Evolutionary conservation across 2,797 vertebrate species (phyloP).

Genomic region (Lateolabrax maculatus): DNA sequence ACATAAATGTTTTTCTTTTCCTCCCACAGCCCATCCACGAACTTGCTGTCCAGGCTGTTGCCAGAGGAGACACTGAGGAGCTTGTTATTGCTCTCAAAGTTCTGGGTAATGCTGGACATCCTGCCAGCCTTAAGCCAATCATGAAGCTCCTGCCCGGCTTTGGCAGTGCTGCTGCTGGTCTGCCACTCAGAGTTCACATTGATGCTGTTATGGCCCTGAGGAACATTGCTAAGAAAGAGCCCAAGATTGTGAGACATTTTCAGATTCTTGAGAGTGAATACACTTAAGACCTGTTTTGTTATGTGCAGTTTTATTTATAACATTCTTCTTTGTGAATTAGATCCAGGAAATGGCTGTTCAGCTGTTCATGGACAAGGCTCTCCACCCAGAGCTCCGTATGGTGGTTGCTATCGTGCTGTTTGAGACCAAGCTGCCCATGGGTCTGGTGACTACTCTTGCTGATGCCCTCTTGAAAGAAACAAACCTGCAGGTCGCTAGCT

Average conservation of each 20-base stretch:
- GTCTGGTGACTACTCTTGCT: slow-evolving; percentile 80
- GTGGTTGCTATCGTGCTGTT: slow-evolving; percentile 85
- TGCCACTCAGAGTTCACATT: slow-evolving; percentile 79
- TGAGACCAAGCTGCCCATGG: slow-evolving; percentile 86
- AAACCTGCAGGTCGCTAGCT: slow-evolving; percentile 88
- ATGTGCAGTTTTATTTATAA: neutral
- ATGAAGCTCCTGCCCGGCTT: slow-evolving; percentile 85
- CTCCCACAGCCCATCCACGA: slow-evolving; percentile 82
- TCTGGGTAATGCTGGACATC: slow-evolving; percentile 87
- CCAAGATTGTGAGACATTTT: slow-evolving; percentile 78
- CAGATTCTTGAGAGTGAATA: too few relatives aligned
- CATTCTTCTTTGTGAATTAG: slow-evolving; percentile 74
- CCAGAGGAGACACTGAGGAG: slow-evolving; percentile 60
- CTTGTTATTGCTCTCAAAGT: slow-evolving; percentile 81
- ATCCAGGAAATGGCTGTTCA: slow-evolving; percentile 87
- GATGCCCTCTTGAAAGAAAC: slow-evolving; percentile 82
- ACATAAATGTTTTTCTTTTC: slow-evolving; percentile 7
- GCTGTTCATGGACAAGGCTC: slow-evolving; percentile 83
- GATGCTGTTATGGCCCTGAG: slow-evolving; percentile 82
- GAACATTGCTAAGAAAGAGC: slow-evolving; percentile 85
- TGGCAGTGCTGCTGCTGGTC: slow-evolving; percentile 57
- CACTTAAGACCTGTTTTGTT: neutral
- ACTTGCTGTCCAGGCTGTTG: slow-evolving; percentile 59
- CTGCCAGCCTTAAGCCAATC: slow-evolving; percentile 84
- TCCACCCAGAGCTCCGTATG: slow-evolving; percentile 84